These are phyloP conservation scores for Diaperis boleti DNA, from an alignment of 2,888 invertebrate genomes.

Conservation along the genomic window DNA sequence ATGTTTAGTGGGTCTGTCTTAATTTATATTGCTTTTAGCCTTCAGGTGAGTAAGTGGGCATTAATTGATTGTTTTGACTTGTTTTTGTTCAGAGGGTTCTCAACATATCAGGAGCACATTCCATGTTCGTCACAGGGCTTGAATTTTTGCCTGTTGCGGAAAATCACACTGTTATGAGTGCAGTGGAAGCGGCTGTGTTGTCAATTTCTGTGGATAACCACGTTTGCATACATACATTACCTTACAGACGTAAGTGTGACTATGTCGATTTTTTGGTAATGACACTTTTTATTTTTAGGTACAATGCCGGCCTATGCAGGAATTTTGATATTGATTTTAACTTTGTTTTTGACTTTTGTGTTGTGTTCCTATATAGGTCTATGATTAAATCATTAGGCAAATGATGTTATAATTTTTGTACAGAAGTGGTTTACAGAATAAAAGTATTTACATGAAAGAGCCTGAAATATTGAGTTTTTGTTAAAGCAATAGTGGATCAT, in stretches of 20 bases:
- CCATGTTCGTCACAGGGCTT: constrained; percentile 97
- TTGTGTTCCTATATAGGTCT: constrained; percentile 88
- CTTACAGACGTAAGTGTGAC: constrained; percentile 79
- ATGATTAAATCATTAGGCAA: constrained; percentile 59
- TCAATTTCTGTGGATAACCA: constrained; percentile 97
- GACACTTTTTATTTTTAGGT: constrained; percentile 72
- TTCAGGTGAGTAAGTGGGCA: constrained; percentile 76
- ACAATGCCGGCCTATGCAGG: constrained; percentile 87
- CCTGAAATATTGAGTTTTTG: too few species aligned
- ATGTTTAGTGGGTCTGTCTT: constrained; percentile 94
- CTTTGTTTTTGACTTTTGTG: constrained; percentile 83
- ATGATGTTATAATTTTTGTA: constrained; percentile 35
- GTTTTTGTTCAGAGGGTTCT: constrained; percentile 76
- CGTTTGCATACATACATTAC: constrained; percentile 89
- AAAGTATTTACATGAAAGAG: constrained; percentile 21
- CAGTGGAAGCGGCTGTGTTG: constrained; percentile 88
- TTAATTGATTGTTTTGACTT: not conserved
- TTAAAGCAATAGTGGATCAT: too few species aligned
- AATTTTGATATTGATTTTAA: constrained; percentile 78
- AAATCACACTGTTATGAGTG: constrained; percentile 78
- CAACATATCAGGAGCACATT: constrained; percentile 87
- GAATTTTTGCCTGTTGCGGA: constrained; percentile 89
- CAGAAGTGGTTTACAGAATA: constrained; percentile 37
- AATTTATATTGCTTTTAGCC: constrained; percentile 90
- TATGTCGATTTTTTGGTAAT: constrained; percentile 3